Evolutionary conservation across 2,888 invertebrate genomes (phyloP).

Genomic region (Branchipolynoe longqiensis): DNA sequence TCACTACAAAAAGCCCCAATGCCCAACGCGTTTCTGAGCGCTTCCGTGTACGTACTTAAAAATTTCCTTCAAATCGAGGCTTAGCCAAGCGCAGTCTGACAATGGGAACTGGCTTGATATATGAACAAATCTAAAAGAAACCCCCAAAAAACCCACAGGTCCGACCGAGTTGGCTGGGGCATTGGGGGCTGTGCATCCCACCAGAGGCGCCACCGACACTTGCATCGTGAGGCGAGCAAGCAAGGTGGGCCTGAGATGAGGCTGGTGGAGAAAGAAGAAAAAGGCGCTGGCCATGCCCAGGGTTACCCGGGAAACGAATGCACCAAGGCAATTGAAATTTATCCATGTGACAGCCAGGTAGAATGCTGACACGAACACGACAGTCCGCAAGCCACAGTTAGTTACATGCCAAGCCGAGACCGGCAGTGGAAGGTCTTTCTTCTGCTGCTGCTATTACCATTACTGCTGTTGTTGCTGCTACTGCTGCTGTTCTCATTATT

Average conservation of each 20-base stretch:
- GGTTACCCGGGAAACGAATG: constrained; percentile 37
- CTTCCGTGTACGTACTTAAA: too few relatives aligned
- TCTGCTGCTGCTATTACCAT: too few relatives aligned
- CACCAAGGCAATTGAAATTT: constrained; percentile 42
- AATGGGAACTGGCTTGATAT: constrained; percentile 36
- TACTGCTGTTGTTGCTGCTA: too few relatives aligned
- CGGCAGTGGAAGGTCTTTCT: neutral
- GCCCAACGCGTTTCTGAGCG: too few relatives aligned
- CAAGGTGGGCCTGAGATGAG: too few relatives aligned
- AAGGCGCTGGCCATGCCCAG: neutral
- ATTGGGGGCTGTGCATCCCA: too few relatives aligned
- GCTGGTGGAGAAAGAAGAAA: neutral
- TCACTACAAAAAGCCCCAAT: too few relatives aligned
- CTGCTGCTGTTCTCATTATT: too few relatives aligned
- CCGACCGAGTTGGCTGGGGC: neutral
- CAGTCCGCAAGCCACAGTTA: neutral
- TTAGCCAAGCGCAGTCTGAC: constrained; percentile 26
- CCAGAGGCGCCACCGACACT: too few relatives aligned
- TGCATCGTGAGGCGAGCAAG: too few relatives aligned
- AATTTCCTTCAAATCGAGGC: too few relatives aligned
- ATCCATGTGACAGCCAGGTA: neutral
- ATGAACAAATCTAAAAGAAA: too few relatives aligned
- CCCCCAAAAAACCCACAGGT: neutral
- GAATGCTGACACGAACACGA: constrained; percentile 10
- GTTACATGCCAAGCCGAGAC: neutral